Conservation (phyloP, 1,140 invertebrate species). For the Sarcophaga bullata region DNA sequence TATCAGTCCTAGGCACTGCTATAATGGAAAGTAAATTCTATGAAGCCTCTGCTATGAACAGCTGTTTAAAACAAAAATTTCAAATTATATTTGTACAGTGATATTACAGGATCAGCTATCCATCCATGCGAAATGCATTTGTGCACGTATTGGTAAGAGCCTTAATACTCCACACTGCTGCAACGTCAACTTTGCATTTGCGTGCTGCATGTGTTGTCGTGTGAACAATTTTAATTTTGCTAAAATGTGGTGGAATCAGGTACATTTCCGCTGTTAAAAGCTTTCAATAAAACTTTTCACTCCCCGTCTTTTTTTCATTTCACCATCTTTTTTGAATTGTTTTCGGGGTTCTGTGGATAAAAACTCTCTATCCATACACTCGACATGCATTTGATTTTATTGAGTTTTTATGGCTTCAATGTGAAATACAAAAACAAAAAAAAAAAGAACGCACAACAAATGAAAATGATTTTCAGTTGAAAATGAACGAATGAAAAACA, state of each 20-base stretch:
- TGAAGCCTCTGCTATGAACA: no score
- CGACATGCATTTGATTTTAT: slow-evolving; percentile 23
- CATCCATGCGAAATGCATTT: no score
- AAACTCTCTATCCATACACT: neutral
- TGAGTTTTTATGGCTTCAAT: neutral
- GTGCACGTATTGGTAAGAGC: no score
- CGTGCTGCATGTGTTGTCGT: neutral
- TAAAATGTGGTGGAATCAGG: slow-evolving; percentile 22
- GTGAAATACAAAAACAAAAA: neutral
- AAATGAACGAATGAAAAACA: neutral
- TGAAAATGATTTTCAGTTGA: neutral
- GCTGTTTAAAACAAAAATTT: no score
- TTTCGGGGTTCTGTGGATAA: slow-evolving; percentile 10
- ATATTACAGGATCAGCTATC: no score
- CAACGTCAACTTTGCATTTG: no score
- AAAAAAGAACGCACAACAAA: neutral
- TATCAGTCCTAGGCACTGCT: no score
- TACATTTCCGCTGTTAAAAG: slow-evolving; percentile 38
- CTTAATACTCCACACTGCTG: no score
- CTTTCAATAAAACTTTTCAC: slow-evolving; percentile 20
- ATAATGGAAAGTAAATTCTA: no score
- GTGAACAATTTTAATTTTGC: slow-evolving; percentile 25
- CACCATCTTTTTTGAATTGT: neutral
- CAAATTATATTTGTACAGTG: no score
- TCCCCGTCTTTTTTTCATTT: neutral